Evolutionary conservation across 2,888 invertebrate genomes (phyloP).

Genomic region (Lepidochrysops patricia): DNA sequence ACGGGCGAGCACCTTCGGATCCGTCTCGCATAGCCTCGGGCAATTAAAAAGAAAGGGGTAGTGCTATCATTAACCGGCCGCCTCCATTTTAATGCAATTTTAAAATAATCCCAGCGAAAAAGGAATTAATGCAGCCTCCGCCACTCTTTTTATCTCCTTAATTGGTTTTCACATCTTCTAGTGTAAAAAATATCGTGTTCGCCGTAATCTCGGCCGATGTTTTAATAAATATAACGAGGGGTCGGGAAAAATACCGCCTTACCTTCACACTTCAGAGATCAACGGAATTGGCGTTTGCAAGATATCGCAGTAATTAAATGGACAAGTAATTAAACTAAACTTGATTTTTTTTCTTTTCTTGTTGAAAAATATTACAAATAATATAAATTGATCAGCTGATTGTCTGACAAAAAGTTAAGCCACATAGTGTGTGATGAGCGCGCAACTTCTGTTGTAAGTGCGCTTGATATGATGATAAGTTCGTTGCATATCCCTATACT

Average conservation of each 20-base stretch:
- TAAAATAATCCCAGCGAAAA: constrained; percentile 75
- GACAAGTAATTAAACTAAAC: constrained; percentile 50
- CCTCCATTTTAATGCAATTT: constrained; percentile 75
- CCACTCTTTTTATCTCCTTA: constrained; percentile 74
- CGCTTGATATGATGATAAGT: too few species aligned
- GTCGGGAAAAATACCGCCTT: constrained; percentile 66
- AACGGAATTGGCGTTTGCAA: constrained; percentile 58
- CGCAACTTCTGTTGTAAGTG: too few species aligned
- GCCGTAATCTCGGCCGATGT: constrained; percentile 74
- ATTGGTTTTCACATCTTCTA: constrained; percentile 75
- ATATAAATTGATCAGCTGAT: too few species aligned
- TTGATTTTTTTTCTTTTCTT: constrained; percentile 7
- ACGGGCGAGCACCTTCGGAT: constrained; percentile 63
- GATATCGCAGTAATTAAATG: constrained; percentile 70
- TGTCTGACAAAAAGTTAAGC: too few species aligned
- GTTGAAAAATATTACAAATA: not conserved
- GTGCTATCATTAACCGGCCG: constrained; percentile 69
- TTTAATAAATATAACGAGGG: constrained; percentile 75
- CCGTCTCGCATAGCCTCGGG: constrained; percentile 71
- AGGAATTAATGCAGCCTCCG: constrained; percentile 74
- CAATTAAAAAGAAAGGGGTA: constrained; percentile 74
- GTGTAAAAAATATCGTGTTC: constrained; percentile 74
- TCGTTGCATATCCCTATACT: too few species aligned
- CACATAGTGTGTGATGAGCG: too few species aligned
- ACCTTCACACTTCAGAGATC: constrained; percentile 73